Percentiles rank a stretch among this genome's conserved stretches.
phyloP scores from a whole-genome alignment of 2,888 invertebrate genomes.

The Abrostola tripartita region DNA sequence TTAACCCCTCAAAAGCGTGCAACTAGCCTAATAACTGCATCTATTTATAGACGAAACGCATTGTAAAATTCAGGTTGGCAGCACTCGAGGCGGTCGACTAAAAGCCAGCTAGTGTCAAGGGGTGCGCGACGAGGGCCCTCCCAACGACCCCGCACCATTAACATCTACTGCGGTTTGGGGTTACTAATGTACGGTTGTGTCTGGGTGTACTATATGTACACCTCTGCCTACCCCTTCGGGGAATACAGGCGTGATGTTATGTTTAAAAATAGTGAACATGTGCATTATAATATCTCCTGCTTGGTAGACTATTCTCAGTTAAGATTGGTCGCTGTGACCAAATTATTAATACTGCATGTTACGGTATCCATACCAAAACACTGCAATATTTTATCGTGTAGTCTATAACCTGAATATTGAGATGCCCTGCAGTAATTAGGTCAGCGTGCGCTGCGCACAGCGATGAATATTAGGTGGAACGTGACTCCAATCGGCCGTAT shows the following conservation, averaged over 20 bases:
- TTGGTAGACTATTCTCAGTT: too few relatives aligned
- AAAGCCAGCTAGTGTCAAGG: conserved; percentile 49
- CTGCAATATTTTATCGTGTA: neutral
- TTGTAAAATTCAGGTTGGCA: conserved; percentile 46
- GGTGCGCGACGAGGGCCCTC: conserved; percentile 49
- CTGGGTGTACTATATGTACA: too few relatives aligned
- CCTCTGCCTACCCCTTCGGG: too few relatives aligned
- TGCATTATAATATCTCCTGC: too few relatives aligned
- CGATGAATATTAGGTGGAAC: neutral
- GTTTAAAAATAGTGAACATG: too few relatives aligned
- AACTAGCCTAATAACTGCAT: neutral
- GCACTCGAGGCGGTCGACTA: conserved; percentile 49
- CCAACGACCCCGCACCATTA: conserved; percentile 52
- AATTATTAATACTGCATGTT: too few relatives aligned
- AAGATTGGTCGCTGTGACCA: too few relatives aligned
- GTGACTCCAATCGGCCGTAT: neutral
- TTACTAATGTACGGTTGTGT: conserved; percentile 19
- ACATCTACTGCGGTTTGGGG: conserved; percentile 41
- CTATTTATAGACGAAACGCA: conserved; percentile 43
- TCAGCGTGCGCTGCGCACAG: neutral
- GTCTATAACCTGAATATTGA: neutral
- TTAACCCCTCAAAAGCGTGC: too few relatives aligned
- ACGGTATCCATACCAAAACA: too few relatives aligned
- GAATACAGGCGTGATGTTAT: too few relatives aligned
- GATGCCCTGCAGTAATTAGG: neutral